Conservation (phyloP, 37 sponge, comb jelly and placozoan genomes). For the Ianthella basta region DNA sequence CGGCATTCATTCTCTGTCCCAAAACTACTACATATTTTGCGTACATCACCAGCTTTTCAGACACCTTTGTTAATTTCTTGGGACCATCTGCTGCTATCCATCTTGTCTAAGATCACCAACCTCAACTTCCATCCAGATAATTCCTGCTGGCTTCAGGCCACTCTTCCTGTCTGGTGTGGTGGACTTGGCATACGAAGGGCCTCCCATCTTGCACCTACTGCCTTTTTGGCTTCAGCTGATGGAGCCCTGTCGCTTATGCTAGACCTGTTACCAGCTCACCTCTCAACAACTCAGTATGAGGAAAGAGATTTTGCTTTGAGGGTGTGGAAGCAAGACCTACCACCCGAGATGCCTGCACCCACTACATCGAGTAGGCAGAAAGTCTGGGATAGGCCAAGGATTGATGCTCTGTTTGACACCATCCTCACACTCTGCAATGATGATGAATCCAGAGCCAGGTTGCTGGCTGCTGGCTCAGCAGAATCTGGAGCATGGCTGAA, state of each 20-base stretch:
- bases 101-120: constrained; percentile 31
- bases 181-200: constrained; percentile 64
- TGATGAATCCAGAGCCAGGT: neutral
- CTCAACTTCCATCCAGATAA: constrained; percentile 11
- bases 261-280: constrained; percentile 19
- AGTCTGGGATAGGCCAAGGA: constrained; percentile 28
- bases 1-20: constrained; percentile 49
- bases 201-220: constrained; percentile 53
- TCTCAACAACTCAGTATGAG: neutral
- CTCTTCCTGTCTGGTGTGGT: constrained; percentile 45
- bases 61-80: neutral
- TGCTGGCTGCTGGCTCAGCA: constrained; percentile 21
- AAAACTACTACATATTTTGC: constrained; percentile 39
- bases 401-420: neutral
- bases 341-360: constrained; percentile 2
- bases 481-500: constrained; percentile 45
- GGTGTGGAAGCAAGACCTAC: constrained; percentile 24
- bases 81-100: constrained; percentile 23
- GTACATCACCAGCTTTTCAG: constrained; percentile 45
- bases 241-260: constrained; percentile 30
- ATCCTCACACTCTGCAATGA: constrained; percentile 13
- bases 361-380: constrained; percentile 20
- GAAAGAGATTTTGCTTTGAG: neutral
- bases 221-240: constrained; percentile 55
- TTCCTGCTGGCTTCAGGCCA: constrained; percentile 51